A percentile compares a stretch with the other conserved stretches of the same genome.
These are phyloP conservation scores for Phenganax subtilis DNA, from an alignment of 92 coral and sea anemone genomes.

Conservation along the genomic window DNA sequence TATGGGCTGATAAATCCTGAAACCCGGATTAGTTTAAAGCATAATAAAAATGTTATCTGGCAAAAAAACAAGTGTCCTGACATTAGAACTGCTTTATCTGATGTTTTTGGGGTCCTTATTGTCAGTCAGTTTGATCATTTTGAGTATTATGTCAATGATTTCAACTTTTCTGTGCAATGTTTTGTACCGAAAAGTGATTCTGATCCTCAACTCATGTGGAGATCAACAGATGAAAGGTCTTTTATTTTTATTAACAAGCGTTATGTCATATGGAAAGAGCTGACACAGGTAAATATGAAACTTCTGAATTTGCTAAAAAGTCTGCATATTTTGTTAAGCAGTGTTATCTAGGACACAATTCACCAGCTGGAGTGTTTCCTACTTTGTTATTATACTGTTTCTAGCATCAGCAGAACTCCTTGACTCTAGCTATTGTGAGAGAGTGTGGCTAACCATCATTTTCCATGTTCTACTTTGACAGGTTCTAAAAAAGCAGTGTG, in stretches of 20 bases:
- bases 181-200: constrained; percentile 73
- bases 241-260: constrained; percentile 79
- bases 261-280: constrained; percentile 63
- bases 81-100: constrained; percentile 65
- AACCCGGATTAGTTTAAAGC: constrained; percentile 64
- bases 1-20: constrained; percentile 72
- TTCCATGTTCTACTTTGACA: not conserved
- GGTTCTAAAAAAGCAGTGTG: constrained; percentile 32
- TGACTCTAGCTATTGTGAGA: not conserved
- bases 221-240: constrained; percentile 74
- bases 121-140: constrained; percentile 60
- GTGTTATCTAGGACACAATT: too few relatives aligned
- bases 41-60: constrained; percentile 80
- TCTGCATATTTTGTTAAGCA: not conserved
- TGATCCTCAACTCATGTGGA: constrained; percentile 63
- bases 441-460: not conserved
- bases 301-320: not conserved
- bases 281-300: constrained; percentile 60
- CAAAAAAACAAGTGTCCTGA: constrained; percentile 77
- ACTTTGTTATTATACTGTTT: too few relatives aligned
- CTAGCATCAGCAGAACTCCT: too few relatives aligned
- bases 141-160: constrained; percentile 49
- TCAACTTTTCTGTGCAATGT: constrained; percentile 52
- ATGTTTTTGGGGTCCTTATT: constrained; percentile 71
- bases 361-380: too few relatives aligned